Evolutionary conservation across 2,797 vertebrate species (phyloP).

Genomic region (Falco concolor): DNA sequence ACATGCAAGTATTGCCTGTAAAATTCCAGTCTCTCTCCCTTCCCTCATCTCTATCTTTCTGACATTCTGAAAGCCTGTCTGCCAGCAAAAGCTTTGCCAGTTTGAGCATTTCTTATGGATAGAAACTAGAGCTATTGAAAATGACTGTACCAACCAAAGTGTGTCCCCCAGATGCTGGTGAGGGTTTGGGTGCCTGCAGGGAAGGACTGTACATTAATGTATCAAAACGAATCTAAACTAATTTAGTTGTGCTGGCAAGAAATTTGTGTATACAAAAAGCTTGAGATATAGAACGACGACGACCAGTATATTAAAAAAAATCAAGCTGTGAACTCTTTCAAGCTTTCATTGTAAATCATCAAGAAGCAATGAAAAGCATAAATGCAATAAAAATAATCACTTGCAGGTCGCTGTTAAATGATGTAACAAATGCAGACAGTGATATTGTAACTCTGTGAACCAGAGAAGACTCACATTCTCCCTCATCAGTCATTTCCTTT

Average conservation of each 20-base stretch:
- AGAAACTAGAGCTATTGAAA: background rate
- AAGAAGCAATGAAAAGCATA: background rate
- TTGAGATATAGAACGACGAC: background rate
- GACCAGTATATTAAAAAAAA: background rate
- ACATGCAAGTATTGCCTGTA: background rate
- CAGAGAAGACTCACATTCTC: background rate
- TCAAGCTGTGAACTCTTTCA: background rate
- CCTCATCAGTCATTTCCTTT: background rate
- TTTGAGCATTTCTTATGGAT: background rate
- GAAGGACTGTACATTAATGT: background rate
- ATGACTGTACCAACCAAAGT: background rate
- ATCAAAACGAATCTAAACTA: background rate
- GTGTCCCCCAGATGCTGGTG: background rate
- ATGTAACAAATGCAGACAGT: background rate
- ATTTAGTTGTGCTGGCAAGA: background rate
- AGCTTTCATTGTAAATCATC: background rate
- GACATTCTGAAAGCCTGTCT: background rate
- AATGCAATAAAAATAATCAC: constrained; percentile 17
- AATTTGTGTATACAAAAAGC: background rate
- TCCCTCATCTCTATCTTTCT: background rate
- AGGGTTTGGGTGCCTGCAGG: background rate
- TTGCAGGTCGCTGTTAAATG: constrained; percentile 10
- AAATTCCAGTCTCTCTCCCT: background rate
- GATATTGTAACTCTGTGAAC: background rate
- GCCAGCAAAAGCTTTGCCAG: background rate